Percentiles rank a stretch among this genome's conserved stretches.
These are phyloP conservation scores for Beaufortia kweichowensis DNA, from an alignment of 2,113 vertebrate species.

Conservation along the genomic window DNA sequence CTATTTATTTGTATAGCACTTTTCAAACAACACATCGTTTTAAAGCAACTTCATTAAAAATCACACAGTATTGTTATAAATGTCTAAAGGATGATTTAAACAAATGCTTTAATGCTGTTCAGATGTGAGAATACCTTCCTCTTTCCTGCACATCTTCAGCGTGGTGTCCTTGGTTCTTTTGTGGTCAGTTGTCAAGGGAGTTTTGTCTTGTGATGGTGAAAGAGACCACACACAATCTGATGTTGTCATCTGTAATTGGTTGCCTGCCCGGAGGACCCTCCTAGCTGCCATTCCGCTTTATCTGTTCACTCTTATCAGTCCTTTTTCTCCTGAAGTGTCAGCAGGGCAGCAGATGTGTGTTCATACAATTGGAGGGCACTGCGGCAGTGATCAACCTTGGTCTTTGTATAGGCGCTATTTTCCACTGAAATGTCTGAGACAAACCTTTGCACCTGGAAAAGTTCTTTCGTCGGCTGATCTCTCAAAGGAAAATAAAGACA, in stretches of 20 bases:
- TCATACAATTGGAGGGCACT: constrained; percentile 42
- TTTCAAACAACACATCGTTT: too few species aligned
- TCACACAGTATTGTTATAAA: too few species aligned
- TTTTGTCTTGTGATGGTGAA: constrained; percentile 40
- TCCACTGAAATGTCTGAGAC: constrained; percentile 2
- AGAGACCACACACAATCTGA: constrained; percentile 48
- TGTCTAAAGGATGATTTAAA: too few species aligned
- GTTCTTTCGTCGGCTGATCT: background rate
- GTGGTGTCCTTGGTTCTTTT: constrained; percentile 40
- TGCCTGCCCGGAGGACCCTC: constrained; percentile 39
- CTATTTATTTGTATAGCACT: too few species aligned
- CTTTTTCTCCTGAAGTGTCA: constrained; percentile 37
- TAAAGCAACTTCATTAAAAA: too few species aligned
- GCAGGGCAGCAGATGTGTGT: constrained; percentile 35
- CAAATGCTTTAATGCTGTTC: too few species aligned
- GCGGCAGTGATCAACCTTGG: constrained; percentile 37
- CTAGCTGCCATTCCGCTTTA: constrained; percentile 40
- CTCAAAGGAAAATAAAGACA: constrained; percentile 14
- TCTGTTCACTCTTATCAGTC: constrained; percentile 26
- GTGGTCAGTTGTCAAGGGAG: constrained; percentile 43
- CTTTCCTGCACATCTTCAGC: constrained; percentile 19
- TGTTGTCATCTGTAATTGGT: constrained; percentile 57
- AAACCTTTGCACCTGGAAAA: constrained; percentile 22
- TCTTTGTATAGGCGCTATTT: constrained; percentile 31
- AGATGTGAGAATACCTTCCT: background rate